phyloP scores from a whole-genome alignment of 2,113 vertebrate species.

The Anthoscopus minutus region DNA sequence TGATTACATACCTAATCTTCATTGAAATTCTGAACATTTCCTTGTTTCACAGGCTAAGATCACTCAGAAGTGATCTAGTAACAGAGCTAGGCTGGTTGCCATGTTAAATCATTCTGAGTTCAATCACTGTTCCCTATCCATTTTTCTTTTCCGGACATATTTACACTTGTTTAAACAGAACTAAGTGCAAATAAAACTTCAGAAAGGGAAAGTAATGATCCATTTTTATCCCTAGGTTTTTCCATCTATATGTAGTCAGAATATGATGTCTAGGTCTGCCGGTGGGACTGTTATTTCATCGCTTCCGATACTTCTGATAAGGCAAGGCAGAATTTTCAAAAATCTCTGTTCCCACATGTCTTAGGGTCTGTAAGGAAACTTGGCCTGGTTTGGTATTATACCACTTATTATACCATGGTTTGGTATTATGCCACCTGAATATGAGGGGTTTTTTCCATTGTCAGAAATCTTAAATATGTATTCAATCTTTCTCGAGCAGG shows the following conservation, averaged over 20 bases:
- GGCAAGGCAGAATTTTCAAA: not conserved
- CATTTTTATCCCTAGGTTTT: not conserved
- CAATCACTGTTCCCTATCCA: not conserved
- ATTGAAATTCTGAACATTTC: constrained; percentile 11
- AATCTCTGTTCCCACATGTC: not conserved
- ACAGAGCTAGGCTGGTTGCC: not conserved
- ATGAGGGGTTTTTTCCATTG: not conserved
- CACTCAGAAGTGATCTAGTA: not conserved
- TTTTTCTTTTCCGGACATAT: not conserved
- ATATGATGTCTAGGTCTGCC: not conserved
- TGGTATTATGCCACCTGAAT: not conserved
- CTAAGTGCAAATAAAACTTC: not conserved
- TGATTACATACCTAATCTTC: not conserved
- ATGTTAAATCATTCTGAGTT: constrained; percentile 7
- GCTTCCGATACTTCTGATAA: not conserved
- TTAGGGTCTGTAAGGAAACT: not conserved
- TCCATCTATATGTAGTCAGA: not conserved
- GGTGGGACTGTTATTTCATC: not conserved
- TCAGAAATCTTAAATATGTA: not conserved
- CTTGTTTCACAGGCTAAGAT: not conserved
- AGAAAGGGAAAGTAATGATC: not conserved
- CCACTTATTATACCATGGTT: too few relatives aligned
- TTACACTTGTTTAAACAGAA: not conserved
- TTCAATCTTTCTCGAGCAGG: not conserved
- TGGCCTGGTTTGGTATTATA: not conserved